Conservation (phyloP, 2,888 invertebrate genomes). For the Nomada ferruginata region DNA sequence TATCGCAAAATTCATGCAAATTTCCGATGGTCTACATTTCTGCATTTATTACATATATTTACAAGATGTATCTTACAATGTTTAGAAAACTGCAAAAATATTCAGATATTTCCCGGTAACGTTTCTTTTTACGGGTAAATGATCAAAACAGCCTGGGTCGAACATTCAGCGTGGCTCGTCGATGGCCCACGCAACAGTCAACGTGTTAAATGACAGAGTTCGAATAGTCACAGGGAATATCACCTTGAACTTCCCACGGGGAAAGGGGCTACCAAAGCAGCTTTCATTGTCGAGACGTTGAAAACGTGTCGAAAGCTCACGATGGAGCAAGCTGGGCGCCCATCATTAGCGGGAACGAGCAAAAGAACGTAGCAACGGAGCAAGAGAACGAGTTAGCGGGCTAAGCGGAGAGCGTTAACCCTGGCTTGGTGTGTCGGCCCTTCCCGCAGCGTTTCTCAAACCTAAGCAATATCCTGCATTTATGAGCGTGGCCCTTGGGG, state of each 20-base stretch:
- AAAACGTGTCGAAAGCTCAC: slow-evolving; percentile 7
- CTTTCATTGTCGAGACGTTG: not conserved
- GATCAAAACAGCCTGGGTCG: too few relatives aligned
- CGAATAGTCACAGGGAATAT: too few relatives aligned
- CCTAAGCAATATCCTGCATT: slow-evolving; percentile 63
- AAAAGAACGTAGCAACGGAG: slow-evolving; percentile 37
- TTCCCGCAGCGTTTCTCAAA: slow-evolving; percentile 79
- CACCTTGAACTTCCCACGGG: not conserved
- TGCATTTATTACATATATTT: too few relatives aligned
- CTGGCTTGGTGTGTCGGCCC: slow-evolving; percentile 80
- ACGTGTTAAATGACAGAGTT: too few relatives aligned
- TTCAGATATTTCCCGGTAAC: too few relatives aligned
- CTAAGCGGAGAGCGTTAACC: slow-evolving; percentile 78
- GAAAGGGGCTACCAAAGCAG: not conserved
- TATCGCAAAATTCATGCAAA: too few relatives aligned
- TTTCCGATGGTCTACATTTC: too few relatives aligned
- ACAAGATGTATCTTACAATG: too few relatives aligned
- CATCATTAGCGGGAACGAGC: slow-evolving; percentile 31
- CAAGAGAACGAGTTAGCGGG: slow-evolving; percentile 46
- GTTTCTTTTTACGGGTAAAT: too few relatives aligned
- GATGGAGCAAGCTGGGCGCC: not conserved
- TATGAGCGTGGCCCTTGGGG: slow-evolving; percentile 48
- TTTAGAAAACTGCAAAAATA: too few relatives aligned
- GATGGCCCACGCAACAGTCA: too few relatives aligned
- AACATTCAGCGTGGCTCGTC: too few relatives aligned